Conservation (phyloP, 1,140 invertebrate species). For the Saccostrea cuccullata region DNA sequence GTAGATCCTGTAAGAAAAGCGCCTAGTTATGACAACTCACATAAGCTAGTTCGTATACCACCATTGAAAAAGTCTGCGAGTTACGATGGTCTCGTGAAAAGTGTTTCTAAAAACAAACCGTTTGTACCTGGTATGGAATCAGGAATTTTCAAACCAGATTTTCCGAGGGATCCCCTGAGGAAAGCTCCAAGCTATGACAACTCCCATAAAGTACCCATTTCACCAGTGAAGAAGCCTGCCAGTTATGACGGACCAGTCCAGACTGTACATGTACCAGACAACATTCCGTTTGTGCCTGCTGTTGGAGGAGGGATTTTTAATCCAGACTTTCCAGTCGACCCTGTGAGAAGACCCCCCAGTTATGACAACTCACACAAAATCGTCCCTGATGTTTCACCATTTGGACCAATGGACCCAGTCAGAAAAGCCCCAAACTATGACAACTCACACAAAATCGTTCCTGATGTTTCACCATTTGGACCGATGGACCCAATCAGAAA, state of each 20-base stretch:
- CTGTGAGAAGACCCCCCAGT: neutral
- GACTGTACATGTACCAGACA: neutral
- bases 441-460: neutral
- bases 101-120: neutral
- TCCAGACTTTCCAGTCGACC: neutral
- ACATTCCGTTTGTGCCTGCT: too few relatives aligned
- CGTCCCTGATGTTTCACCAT: too few relatives aligned
- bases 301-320: too few relatives aligned
- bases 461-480: neutral
- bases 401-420: neutral
- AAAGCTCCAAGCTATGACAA: slow-evolving; percentile 12
- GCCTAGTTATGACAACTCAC: neutral
- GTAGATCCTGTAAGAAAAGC: neutral
- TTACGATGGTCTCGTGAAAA: neutral
- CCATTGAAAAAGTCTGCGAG: neutral
- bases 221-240: neutral
- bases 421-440: neutral
- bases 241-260: neutral
- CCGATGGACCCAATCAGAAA: neutral
- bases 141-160: neutral
- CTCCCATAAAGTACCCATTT: neutral
- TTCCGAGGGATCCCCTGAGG: neutral
- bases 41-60: neutral
- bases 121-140: neutral
- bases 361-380: neutral